Base-by-base conservation (phyloP, 2,113 vertebrate species). In the Malurus alboscapulatus region DNA sequence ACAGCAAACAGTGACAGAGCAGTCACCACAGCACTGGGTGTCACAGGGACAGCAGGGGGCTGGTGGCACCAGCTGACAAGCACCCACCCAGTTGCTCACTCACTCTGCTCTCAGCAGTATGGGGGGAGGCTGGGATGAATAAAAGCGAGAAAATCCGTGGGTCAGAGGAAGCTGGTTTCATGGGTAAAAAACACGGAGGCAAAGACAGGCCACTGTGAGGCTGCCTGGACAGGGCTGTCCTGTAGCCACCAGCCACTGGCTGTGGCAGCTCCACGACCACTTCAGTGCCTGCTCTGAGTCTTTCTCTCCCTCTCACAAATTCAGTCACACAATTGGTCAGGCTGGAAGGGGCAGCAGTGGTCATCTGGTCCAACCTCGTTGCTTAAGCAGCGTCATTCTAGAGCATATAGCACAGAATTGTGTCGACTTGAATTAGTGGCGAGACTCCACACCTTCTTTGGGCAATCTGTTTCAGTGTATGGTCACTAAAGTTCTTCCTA, bases 161-260 rank as follows among this genome's bases (percentile, higher is more conserved):
- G 6, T 26, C 1, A 21, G 17, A 16, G 14, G 15, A 51, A 42
- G 22, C 3, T 8, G 22, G 5, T 22, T 44, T 14, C 7, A 9
- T 0, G 14, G 6, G 7, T 3, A 4, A 48, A 11, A 36, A 26
- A 5, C 1, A 5, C 0, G 3, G 32, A 51, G 57, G n/a, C 2
- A 16, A 55, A 30, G 2, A 5, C 5, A 20, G 29, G 29, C 9
- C 2, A 13, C 5, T 7, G 12, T 9, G 10, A 61, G 22, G 47
- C 32, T 10, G 34, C 11, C 14, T 55, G 57, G 20, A 57, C 6
- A 2, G 48, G 40, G 34, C 48, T 53, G n/a, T 25, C 48, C 13
- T 69, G 25, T 20, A n/a, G 40, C 55, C 38, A 45, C 5, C 13
- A 13, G 22, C 44, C 2, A 5, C 8, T 12, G 27, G 20, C 42